Conservation (phyloP, 2,888 invertebrate genomes). For the Xylota sylvarum region DNA sequence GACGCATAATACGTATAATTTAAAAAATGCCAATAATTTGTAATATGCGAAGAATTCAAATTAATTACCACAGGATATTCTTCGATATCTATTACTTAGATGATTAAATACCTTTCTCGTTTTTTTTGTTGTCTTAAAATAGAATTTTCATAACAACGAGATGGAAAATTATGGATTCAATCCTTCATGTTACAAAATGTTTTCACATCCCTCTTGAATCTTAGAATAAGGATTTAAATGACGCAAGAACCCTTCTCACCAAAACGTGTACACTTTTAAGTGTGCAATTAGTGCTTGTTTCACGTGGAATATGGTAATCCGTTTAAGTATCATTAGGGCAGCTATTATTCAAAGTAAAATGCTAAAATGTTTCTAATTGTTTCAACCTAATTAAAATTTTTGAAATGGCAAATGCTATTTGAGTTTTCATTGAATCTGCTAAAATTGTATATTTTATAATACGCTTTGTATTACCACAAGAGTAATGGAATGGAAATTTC, state of each 20-base stretch:
- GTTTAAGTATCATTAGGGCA: constrained; percentile 52
- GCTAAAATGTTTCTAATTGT: constrained; percentile 56
- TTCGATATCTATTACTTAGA: too few relatives aligned
- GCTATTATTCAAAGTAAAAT: constrained; percentile 54
- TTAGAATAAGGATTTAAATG: constrained; percentile 24
- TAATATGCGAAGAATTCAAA: too few relatives aligned
- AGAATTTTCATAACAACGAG: not conserved
- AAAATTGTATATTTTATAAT: constrained; percentile 26
- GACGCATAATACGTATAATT: too few relatives aligned
- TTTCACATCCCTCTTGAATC: constrained; percentile 28
- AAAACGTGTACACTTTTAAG: constrained; percentile 8
- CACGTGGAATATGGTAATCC: constrained; percentile 53
- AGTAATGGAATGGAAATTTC: not conserved
- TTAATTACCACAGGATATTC: not conserved
- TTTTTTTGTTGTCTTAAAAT: constrained; percentile 1
- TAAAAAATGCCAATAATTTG: too few relatives aligned
- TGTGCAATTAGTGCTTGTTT: constrained; percentile 62
- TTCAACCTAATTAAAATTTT: constrained; percentile 45
- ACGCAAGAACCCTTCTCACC: constrained; percentile 19
- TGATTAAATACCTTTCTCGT: not conserved
- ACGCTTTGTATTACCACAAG: not conserved
- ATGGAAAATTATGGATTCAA: not conserved
- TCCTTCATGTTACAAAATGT: constrained; percentile 6
- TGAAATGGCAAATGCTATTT: constrained; percentile 29
- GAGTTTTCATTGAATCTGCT: not conserved